Evolutionary conservation across 2,888 invertebrate species (phyloP), one percentile per base, ranked within the genome.

Genomic region (Drosophila ezoana): DNA sequence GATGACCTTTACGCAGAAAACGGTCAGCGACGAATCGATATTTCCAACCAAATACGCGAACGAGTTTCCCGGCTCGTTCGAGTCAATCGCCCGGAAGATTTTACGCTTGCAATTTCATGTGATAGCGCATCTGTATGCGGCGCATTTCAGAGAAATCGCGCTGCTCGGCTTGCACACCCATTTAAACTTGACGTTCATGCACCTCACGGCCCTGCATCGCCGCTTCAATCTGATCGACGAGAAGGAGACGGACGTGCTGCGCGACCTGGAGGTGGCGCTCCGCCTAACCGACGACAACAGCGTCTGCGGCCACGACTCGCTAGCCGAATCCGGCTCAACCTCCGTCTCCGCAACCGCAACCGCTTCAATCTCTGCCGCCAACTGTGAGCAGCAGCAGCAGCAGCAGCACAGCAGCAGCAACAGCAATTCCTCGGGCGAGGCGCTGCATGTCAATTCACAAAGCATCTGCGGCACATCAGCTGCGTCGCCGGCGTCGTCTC

Each of bases 11-110:
- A 98, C 97, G 89, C 98, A 99, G 93, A 98, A 98, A 94, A 98
- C 97, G 86, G 96, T 99, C 93, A 97, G 97, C 93, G 98, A 99
- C 93, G 99, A 99, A 94, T 95, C 95, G 91, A 95, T 98, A 92
- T 99, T 99, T 94, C 99, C 99, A 93, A 99, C 99, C 92, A 99
- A 99, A 95, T 98, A 98, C 93, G 98, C 98, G 97, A 93, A 95
- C 95, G 92, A 97, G 94, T 99, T 99, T 94, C 98, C 99, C 76
- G 95, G 95, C 91, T 96, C 96, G 92, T 98, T 99, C 93, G 98
- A 98, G 94, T 95, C 96, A 91, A 97, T 97, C 93, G 98, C 98
- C 92, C 96, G 98, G 93, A 98, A 98, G 94, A 98, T 99, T 93
- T 95, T 97, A 93, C 96, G 98, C 93, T 95, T 98, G 93, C 95